Conservation (phyloP, 2,113 vertebrate genomes). For the Thryonomys swinderianus region DNA sequence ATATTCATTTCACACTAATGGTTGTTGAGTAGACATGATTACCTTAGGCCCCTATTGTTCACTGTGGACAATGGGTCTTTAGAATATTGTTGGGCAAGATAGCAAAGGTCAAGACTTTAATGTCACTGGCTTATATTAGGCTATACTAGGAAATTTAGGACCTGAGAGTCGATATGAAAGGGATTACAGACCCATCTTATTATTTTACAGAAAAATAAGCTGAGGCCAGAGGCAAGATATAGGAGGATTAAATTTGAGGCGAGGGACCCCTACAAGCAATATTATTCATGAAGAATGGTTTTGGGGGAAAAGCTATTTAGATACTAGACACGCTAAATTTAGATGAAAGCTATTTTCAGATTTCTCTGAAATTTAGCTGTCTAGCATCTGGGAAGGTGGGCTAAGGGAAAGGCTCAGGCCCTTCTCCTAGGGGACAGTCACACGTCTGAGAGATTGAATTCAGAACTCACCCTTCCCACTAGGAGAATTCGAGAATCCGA, state of each 20-base stretch:
- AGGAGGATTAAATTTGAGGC: background rate
- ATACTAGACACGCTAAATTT: background rate
- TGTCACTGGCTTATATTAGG: background rate
- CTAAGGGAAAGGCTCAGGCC: background rate
- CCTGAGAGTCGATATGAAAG: background rate
- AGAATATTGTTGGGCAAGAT: background rate
- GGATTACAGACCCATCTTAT: background rate
- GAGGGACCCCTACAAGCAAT: background rate
- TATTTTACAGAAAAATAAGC: background rate
- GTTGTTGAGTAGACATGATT: background rate
- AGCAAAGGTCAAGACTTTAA: slow-evolving; percentile 1
- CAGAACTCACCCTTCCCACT: background rate
- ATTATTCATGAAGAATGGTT: background rate
- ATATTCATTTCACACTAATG: background rate
- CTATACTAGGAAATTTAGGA: background rate
- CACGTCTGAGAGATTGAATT: background rate
- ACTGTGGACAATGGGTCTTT: background rate
- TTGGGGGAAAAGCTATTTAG: background rate
- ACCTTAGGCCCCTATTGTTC: background rate
- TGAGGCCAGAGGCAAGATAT: background rate
- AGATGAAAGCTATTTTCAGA: slow-evolving; percentile 18
- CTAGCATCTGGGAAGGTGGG: background rate
- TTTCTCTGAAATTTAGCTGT: slow-evolving; percentile 31
- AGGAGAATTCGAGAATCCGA: background rate
- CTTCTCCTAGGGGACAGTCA: background rate